phyloP scores from a whole-genome alignment of 2,888 invertebrate species.

The Linnaemya tessellans region DNA sequence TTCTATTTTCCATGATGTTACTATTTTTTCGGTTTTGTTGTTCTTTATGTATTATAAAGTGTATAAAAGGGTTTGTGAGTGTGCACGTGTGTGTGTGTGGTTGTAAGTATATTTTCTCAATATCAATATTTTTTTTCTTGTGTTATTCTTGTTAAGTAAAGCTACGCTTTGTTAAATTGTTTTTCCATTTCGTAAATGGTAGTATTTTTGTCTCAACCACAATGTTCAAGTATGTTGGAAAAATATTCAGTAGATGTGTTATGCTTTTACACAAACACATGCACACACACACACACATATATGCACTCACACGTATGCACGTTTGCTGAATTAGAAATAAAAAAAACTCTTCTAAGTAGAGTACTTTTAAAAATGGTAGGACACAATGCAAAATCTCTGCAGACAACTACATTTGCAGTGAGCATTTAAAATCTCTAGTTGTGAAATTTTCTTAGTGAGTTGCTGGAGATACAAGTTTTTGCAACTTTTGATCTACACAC shows the following conservation, averaged over 20 bases:
- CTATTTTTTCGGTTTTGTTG: slow-evolving; percentile 30
- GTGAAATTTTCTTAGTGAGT: neutral
- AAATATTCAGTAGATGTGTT: neutral
- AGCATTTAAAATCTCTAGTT: neutral
- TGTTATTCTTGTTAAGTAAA: slow-evolving; percentile 69
- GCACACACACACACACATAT: neutral
- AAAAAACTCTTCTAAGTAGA: neutral
- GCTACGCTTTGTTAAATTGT: slow-evolving; percentile 70
- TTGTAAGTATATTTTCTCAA: slow-evolving; percentile 46
- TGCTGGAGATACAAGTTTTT: neutral
- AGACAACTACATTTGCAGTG: neutral
- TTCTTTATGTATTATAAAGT: slow-evolving; percentile 38
- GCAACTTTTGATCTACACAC: neutral
- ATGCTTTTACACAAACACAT: neutral
- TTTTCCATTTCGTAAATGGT: slow-evolving; percentile 66
- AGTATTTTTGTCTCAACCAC: slow-evolving; percentile 28
- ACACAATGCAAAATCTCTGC: neutral
- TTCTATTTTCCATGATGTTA: slow-evolving; percentile 19
- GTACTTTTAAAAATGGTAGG: slow-evolving; percentile 14
- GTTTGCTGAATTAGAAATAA: neutral
- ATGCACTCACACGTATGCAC: neutral
- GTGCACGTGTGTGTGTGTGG: neutral
- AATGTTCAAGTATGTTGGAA: slow-evolving; percentile 5
- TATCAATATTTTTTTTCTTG: slow-evolving; percentile 63
- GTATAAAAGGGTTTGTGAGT: neutral